Conservation (phyloP, 2,797 vertebrate genomes). For the Arremon brunneinucha region DNA sequence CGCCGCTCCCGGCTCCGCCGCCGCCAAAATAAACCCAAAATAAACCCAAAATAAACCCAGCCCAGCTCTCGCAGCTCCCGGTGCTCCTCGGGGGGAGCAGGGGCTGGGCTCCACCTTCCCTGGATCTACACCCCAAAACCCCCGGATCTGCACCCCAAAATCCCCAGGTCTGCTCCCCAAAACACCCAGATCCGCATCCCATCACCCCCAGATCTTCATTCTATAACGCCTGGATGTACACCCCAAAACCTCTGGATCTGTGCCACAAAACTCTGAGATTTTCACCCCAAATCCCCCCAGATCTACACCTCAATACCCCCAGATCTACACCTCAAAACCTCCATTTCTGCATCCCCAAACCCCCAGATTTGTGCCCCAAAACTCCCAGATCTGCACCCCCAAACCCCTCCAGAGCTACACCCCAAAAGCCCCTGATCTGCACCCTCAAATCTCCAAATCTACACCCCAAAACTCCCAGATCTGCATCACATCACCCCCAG, state of each 20-base stretch:
- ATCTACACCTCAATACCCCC: too few species aligned
- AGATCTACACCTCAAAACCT: too few species aligned
- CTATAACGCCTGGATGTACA: too few species aligned
- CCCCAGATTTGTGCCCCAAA: too few species aligned
- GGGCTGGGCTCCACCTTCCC: not conserved
- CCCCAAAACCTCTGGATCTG: too few species aligned
- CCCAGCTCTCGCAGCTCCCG: not conserved
- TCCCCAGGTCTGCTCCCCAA: rapidly evolving
- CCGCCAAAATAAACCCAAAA: not conserved
- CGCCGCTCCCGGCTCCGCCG: not conserved
- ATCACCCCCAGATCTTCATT: too few species aligned
- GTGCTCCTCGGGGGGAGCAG: not conserved
- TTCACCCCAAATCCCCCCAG: not conserved
- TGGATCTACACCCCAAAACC: rapidly evolving
- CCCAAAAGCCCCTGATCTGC: not conserved
- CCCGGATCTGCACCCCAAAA: rapidly evolving
- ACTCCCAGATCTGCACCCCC: not conserved
- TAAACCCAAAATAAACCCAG: not conserved
- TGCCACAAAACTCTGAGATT: too few species aligned
- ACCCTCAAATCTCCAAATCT: rapidly evolving
- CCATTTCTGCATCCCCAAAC: too few species aligned
- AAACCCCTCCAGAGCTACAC: rapidly evolving
- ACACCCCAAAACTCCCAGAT: too few species aligned
- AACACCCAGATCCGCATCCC: not conserved
- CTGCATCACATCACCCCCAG: too few species aligned